Base-by-base conservation (phyloP, 2,888 invertebrate genomes). In the Drosophila macrospina region DNA sequence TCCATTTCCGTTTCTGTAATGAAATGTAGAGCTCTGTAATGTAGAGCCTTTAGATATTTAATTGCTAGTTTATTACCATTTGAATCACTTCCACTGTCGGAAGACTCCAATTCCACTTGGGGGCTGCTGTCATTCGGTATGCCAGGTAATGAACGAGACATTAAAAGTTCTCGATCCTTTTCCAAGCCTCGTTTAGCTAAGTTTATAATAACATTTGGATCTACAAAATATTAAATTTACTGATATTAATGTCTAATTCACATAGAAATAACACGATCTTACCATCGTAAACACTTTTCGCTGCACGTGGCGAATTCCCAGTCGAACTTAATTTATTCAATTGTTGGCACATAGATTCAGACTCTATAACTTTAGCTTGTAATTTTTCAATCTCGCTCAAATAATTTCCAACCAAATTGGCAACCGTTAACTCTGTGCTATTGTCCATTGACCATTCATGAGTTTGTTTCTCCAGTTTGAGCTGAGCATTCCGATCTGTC, bases 351-450 rank as follows among this genome's bases (percentile, higher is more conserved):
- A 95, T 95, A 55, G 95, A 94, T 89, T 97, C 98, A 0, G 97
- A 95, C 92, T 99, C 98, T 89, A 97, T 94, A 56, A 99, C 92
- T 90, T 97, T 97, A 0, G 97, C 96, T 88, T 97, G 94, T 8
- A 98, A 92, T 78, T 97, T 97, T 92, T 98, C 98, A 82, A 98
- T 97, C 93, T 99, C 98, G 87, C 95, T 95, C 52, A 98, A 93
- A 91, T 99, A 99, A 0, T 95, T 96, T 90, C 96, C 95, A 15
- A 97, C 94, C 91, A 97, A 93, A 78, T 95, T 94, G 0, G 94
- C 93, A 30, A 96, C 94, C 75, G 94, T 78, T 13, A 93, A 92
- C 68, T 94, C 94, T 34, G 92, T 92, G 61, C 93, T 84, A n/a
- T 71, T 73, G 10, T 70, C 74, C 0, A 71, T 61, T 7, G 77